These are phyloP conservation scores for Cetonia aurata DNA, from an alignment of 2,888 invertebrate genomes.

Conservation along the genomic window DNA sequence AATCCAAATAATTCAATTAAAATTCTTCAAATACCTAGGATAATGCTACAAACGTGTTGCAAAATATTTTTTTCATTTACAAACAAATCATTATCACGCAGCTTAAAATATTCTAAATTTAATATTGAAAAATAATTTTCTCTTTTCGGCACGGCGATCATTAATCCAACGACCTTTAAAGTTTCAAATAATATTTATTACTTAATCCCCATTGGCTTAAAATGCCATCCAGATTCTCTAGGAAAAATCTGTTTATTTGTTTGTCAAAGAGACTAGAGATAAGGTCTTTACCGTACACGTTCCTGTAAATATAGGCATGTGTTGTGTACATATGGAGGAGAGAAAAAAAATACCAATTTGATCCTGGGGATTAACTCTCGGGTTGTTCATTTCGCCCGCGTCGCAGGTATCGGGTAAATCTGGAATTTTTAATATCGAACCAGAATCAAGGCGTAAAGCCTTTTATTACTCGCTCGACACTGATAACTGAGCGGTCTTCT, in stretches of 20 bases:
- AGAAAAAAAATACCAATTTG: conserved; percentile 17
- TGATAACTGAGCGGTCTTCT: conserved; percentile 38
- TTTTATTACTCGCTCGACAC: conserved; percentile 42
- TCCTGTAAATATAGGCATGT: not conserved
- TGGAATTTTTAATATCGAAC: conserved; percentile 46
- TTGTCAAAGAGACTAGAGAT: conserved; percentile 35
- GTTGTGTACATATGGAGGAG: conserved; percentile 1
- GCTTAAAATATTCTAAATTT: not conserved
- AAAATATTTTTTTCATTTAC: conserved; percentile 18
- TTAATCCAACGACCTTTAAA: conserved; percentile 19
- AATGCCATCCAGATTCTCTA: conserved; percentile 15
- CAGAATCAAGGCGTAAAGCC: conserved; percentile 40
- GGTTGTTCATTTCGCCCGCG: not conserved
- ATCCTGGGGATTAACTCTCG: not conserved
- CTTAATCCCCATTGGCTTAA: conserved; percentile 30
- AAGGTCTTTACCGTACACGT: conserved; percentile 13
- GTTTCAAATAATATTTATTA: conserved; percentile 23
- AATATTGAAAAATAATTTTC: not conserved
- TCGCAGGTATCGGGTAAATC: conserved; percentile 43
- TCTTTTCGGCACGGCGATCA: not conserved
- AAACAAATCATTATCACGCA: conserved; percentile 6
- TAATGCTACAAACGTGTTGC: conserved; percentile 1
- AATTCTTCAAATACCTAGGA: conserved; percentile 2
- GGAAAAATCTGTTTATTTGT: conserved; percentile 45
- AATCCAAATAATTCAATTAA: conserved; percentile 26